Conservation (phyloP, 2,797 vertebrate species). For the Lutjanus campechanus region DNA sequence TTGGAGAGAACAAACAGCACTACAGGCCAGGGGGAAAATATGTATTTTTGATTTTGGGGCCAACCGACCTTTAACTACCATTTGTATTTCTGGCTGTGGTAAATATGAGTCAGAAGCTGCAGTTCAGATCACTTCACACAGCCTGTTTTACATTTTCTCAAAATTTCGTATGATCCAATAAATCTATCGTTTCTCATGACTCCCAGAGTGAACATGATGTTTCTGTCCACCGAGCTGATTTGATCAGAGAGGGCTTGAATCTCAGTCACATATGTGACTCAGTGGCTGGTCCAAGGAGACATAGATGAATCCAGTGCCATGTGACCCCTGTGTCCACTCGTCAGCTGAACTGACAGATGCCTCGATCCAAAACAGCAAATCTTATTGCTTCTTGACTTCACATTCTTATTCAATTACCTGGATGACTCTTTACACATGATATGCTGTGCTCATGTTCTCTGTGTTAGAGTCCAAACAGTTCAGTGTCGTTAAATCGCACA, state of each 20-base stretch:
- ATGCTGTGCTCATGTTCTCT: neutral
- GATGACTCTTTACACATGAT: too few species aligned
- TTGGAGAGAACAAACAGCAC: too few species aligned
- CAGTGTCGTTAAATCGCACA: neutral
- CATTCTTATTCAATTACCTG: neutral
- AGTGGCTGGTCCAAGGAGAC: neutral
- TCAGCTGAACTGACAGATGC: neutral
- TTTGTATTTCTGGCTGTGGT: too few species aligned
- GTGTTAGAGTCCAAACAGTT: neutral
- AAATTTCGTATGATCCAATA: too few species aligned
- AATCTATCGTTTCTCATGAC: neutral
- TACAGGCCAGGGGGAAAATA: too few species aligned
- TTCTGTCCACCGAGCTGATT: neutral
- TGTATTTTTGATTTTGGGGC: too few species aligned
- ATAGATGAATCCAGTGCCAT: neutral
- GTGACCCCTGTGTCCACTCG: neutral
- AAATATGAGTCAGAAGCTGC: too few species aligned
- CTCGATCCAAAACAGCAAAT: neutral
- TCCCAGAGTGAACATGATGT: neutral
- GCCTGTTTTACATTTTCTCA: too few species aligned
- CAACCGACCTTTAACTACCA: too few species aligned
- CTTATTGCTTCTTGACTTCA: too few species aligned
- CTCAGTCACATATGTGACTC: neutral
- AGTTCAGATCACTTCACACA: too few species aligned
- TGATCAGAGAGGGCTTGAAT: neutral